Conservation (phyloP, 1,140 invertebrate species). For the Drosophila pallidifrons region DNA sequence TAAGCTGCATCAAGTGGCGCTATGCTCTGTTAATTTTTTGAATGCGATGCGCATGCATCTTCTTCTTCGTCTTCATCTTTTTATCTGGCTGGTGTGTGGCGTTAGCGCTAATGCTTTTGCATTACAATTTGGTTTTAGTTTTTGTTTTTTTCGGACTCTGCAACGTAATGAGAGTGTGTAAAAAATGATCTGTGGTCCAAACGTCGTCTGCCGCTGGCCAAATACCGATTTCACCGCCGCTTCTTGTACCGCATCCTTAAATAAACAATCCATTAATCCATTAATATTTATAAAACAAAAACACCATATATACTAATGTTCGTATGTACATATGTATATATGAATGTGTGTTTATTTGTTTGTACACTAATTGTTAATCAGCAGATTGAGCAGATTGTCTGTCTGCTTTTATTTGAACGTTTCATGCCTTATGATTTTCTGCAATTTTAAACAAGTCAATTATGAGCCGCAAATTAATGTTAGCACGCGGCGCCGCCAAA, state of each 20-base stretch:
- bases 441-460: constrained; percentile 81
- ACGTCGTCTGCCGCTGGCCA: constrained; percentile 24
- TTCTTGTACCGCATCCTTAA: constrained; percentile 67
- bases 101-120: constrained; percentile 53
- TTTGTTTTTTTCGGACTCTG: constrained; percentile 66
- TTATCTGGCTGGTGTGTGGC: constrained; percentile 42
- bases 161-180: constrained; percentile 50
- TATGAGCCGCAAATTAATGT: constrained; percentile 66
- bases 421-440: constrained; percentile 70
- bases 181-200: constrained; percentile 33
- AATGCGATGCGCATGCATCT: constrained; percentile 41
- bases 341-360: not conserved
- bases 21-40: constrained; percentile 68
- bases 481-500: constrained; percentile 41
- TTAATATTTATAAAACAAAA: constrained; percentile 51
- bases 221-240: constrained; percentile 65
- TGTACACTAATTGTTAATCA: constrained; percentile 66
- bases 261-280: constrained; percentile 61
- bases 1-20: constrained; percentile 48
- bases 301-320: not conserved
- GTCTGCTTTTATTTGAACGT: constrained; percentile 32
- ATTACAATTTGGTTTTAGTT: constrained; percentile 36
- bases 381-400: constrained; percentile 23
- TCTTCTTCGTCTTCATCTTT: constrained; percentile 5
- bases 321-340: not conserved